Conservation (phyloP, 2,113 vertebrate species). For the Phaethon lepturus region DNA sequence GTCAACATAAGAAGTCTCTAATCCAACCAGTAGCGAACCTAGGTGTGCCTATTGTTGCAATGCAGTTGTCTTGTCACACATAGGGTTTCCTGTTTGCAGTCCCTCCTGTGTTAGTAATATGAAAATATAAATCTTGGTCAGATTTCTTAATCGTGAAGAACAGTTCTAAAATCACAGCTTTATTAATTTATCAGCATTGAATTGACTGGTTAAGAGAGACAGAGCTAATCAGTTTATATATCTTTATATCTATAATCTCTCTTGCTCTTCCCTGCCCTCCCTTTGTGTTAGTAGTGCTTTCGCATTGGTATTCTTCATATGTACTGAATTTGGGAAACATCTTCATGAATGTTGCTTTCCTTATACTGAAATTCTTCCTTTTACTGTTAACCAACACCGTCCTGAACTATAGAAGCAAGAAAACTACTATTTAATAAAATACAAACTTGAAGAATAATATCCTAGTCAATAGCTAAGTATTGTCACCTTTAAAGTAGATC, state of each 20-base stretch:
- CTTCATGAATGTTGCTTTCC: not conserved
- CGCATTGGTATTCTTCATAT: not conserved
- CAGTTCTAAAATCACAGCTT: not conserved
- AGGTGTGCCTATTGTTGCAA: not conserved
- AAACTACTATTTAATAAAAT: not conserved
- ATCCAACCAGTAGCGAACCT: accelerated
- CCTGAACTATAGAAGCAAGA: not conserved
- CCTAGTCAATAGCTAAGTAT: not conserved
- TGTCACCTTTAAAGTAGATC: not conserved
- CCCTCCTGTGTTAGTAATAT: not conserved
- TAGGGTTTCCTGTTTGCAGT: not conserved
- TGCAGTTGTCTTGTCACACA: not conserved
- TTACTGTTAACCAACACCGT: not conserved
- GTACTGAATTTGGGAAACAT: not conserved
- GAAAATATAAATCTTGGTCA: not conserved
- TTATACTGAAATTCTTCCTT: not conserved
- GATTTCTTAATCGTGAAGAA: not conserved
- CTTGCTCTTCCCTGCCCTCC: not conserved
- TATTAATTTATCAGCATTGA: not conserved
- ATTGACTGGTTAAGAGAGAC: not conserved
- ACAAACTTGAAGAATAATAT: not conserved
- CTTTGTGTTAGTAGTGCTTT: not conserved
- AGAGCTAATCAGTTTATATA: not conserved
- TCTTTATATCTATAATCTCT: not conserved
- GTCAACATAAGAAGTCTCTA: accelerated